These are phyloP conservation scores for Myripristis murdjan DNA, from an alignment of 2,797 vertebrate genomes.

Conservation along the genomic window DNA sequence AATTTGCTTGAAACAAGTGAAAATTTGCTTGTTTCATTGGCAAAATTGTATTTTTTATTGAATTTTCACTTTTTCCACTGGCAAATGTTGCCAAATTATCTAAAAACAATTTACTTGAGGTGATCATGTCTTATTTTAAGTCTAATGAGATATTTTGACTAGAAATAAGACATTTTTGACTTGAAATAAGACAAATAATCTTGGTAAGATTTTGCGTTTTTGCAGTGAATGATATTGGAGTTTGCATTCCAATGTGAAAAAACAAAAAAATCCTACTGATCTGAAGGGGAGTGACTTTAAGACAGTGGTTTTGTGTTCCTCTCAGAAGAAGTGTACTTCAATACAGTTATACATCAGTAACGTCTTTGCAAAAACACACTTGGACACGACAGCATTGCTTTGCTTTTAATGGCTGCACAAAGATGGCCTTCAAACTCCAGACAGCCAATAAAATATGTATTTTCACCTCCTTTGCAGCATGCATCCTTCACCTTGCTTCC, in stretches of 20 bases:
- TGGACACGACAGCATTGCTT: neutral
- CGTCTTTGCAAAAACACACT: neutral
- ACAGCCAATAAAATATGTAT: constrained; percentile 29
- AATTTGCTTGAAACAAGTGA: no score
- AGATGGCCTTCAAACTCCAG: constrained; percentile 33
- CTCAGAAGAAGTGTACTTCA: no score
- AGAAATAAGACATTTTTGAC: no score
- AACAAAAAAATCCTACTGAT: neutral
- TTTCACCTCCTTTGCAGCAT: constrained; percentile 33
- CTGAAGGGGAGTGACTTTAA: neutral
- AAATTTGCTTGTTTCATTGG: no score
- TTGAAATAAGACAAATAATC: no score
- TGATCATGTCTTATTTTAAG: no score
- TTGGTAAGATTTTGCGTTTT: no score
- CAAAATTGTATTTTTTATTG: no score
- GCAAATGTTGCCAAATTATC: no score
- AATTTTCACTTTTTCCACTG: no score
- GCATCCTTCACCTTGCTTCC: constrained; percentile 32
- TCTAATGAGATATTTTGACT: no score
- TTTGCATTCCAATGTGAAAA: neutral
- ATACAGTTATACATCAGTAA: neutral
- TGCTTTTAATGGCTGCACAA: constrained; percentile 20
- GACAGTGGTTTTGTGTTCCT: neutral
- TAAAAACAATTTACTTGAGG: no score
- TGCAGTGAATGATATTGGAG: neutral